Evolutionary conservation across 1,140 invertebrate species (phyloP).

Genomic region (Rhizoglyphus robini): DNA sequence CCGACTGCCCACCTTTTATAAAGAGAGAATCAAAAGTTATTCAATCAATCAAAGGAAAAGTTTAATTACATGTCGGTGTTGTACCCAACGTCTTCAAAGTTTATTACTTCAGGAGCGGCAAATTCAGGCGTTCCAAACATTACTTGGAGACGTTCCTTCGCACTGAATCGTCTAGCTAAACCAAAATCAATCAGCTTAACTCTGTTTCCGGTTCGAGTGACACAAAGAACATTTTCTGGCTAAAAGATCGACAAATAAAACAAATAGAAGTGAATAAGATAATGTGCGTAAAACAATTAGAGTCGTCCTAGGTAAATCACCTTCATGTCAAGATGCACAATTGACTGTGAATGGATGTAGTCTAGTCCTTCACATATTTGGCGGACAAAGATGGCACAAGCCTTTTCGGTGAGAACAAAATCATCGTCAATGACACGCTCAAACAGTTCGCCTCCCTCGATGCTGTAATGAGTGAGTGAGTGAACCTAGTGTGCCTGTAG

Average conservation of each 20-base stretch:
- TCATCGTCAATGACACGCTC: constrained; percentile 96
- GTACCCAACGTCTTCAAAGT: constrained; percentile 79
- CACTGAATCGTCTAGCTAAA: constrained; percentile 77
- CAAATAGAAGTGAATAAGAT: constrained; percentile 44
- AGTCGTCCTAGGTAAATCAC: constrained; percentile 8
- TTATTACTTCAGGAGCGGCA: constrained; percentile 94
- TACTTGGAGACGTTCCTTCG: constrained; percentile 60
- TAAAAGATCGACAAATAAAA: constrained; percentile 95
- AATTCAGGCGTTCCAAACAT: constrained; percentile 98
- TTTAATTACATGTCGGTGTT: constrained; percentile 24
- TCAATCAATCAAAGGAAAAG: background rate
- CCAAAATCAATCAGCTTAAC: constrained; percentile 98
- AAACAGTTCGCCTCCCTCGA: constrained; percentile 92
- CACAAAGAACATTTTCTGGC: constrained; percentile 92
- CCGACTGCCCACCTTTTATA: constrained; percentile 95
- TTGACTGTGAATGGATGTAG: constrained; percentile 92
- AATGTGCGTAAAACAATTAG: background rate
- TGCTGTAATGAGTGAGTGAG: constrained; percentile 42
- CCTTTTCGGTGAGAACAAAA: constrained; percentile 85
- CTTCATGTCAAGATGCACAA: constrained; percentile 74
- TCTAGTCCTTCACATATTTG: constrained; percentile 94
- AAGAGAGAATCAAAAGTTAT: background rate
- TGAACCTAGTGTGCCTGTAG: background rate
- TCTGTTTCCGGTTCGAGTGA: constrained; percentile 82
- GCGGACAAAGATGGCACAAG: constrained; percentile 85